Evolutionary conservation across 2,797 vertebrate genomes (phyloP), one percentile per base, ranked within the genome.

Genomic region (Jordanella pulchra): DNA sequence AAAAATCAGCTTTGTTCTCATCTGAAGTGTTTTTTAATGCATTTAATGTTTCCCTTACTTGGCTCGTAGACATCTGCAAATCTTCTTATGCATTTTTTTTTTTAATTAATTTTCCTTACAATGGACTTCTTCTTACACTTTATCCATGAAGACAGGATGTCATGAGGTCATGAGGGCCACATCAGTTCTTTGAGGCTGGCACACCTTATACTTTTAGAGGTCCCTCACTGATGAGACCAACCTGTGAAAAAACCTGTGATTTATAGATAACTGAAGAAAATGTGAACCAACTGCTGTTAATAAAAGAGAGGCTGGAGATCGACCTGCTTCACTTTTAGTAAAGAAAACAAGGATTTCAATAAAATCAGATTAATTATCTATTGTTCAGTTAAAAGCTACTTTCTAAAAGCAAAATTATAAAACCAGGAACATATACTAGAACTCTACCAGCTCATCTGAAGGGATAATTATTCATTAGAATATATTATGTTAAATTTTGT

Each of bases 241-340:
- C n/a, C 12, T 63, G 60, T 44, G n/a, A 39, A 63, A 44, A 63
- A 63, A 63, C 14, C 23, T 3, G n/a, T n/a, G 25, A 25, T 63
- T 25, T 25, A 25, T 63, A 42, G 42, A 63, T 63, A 42, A 63
- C 35, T 44, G 23, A 63, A 42, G 60, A 25, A 63, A 35, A 63
- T 44, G 35, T 63, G 35, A 44, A 63, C 60, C 60, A 44, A 63
- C 60, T 44, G 60, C 60, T 63, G 60, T 25, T 63, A 35, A 42
- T 12, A 44, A 42, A 18, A 60, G 60, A 14, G 6, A 63, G 23
- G 32, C 35, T 35, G n/a, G 60, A 63, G 39, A 63, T 44, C 23
- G 60, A 63, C 39, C 35, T 63, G 60, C 39, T 63, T 7, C 60
- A 15, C 23, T n/a, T 61, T 63, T 44, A 63, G 39, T n/a, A 63